Evolutionary conservation across 1,140 invertebrate species (phyloP).

Genomic region (Araneus ventricosus): DNA sequence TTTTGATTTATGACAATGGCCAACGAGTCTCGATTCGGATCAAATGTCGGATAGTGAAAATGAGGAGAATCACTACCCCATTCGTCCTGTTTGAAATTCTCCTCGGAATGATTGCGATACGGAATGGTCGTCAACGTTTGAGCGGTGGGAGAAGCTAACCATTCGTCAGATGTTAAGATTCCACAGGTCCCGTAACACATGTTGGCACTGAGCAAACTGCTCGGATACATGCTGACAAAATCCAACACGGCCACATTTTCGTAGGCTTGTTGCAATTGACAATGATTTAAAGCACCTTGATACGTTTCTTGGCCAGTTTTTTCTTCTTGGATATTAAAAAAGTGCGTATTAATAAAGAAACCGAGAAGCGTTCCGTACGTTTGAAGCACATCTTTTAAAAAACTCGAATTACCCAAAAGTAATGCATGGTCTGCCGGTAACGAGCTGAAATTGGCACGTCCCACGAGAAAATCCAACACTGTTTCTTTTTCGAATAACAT

Average conservation of each 20-base stretch:
- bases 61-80: neutral
- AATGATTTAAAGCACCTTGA: no score
- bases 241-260: no score
- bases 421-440: constrained; percentile 3
- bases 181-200: constrained; percentile 9
- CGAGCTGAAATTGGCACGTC: constrained; percentile 39
- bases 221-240: no score
- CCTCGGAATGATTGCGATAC: neutral
- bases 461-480: neutral
- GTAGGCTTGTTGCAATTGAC: neutral
- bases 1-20: neutral
- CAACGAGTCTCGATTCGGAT: neutral
- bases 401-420: neutral
- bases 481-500: constrained; percentile 34
- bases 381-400: constrained; percentile 34
- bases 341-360: constrained; percentile 33
- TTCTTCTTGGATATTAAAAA: neutral
- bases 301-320: no score
- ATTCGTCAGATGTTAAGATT: neutral
- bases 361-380: constrained; percentile 12
- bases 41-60: neutral
- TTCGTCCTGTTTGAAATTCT: neutral
- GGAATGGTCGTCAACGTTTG: neutral
- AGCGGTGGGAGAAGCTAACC: no score
- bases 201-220: constrained; percentile 1